Evolutionary conservation across 1,140 invertebrate genomes (phyloP).

Genomic region (Drosophila pachea): DNA sequence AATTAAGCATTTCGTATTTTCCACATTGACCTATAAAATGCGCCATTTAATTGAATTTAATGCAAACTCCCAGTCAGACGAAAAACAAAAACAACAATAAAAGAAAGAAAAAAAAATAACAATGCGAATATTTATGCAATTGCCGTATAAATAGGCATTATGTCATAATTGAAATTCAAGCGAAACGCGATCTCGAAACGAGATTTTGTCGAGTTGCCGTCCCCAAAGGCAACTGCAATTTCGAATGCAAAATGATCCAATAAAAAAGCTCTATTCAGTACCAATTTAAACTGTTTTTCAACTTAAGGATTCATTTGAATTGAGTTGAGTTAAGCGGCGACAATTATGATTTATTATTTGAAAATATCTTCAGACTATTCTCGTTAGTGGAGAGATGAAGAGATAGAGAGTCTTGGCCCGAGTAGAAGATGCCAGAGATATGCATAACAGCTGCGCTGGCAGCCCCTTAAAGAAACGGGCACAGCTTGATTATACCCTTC

Average conservation of each 20-base stretch:
- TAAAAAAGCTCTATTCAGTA: conserved; percentile 10
- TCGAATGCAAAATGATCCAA: conserved; percentile 17
- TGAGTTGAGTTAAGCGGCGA: no score
- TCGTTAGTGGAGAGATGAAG: no score
- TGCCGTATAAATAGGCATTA: conserved; percentile 53
- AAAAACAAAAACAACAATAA: conserved; percentile 5
- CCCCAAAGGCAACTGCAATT: conserved; percentile 11
- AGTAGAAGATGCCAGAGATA: neutral
- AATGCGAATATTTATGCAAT: conserved; percentile 26
- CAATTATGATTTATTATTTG: no score
- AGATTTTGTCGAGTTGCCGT: conserved; percentile 11
- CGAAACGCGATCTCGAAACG: conserved; percentile 21
- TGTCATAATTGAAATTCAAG: conserved; percentile 56
- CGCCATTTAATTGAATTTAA: conserved; percentile 53
- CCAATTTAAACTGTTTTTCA: conserved; percentile 1
- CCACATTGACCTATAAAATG: conserved; percentile 61
- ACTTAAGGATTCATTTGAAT: neutral
- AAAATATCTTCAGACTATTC: neutral
- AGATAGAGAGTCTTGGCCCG: no score
- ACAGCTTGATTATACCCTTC: conserved; percentile 28
- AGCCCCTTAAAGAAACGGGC: conserved; percentile 5
- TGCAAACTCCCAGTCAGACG: conserved; percentile 10
- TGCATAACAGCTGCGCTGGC: neutral
- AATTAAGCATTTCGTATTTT: conserved; percentile 35
- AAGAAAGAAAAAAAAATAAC: conserved; percentile 19